Base-by-base conservation (phyloP, 2,888 invertebrate genomes). In the Eilema griseolum region DNA sequence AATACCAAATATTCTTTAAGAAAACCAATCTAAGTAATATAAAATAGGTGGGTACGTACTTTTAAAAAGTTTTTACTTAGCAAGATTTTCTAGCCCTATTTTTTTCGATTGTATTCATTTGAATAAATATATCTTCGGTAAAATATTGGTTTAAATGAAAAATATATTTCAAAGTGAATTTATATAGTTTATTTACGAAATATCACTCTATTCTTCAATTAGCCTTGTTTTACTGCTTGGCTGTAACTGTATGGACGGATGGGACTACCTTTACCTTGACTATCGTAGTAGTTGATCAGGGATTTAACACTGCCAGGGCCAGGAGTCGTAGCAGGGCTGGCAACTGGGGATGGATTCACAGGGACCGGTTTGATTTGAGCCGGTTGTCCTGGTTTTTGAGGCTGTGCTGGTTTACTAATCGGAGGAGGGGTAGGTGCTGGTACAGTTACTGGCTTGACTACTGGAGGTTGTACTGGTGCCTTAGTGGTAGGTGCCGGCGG, bases 151-250 rank as follows among this genome's bases (percentile, higher is more conserved):
- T 20, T 20, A 20, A 62, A 41, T 37, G 0, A 41, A 62, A 62
- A 62, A 20, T 41, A 41, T 41, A 62, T 20, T 20, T 26, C 10
- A 62, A 26, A 26, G 8, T 10, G 20, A 20, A 26, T 52, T n/a
- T 52, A 41, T 41, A 24, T 23, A 31, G 31, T 65, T 57, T 65
- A 65, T 24, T 65, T 8, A 37, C n/a, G 28, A 64, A 24, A 66
- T 24, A 31, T 33, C 33, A 33, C 33, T 24, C 31, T 37, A 16
- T 24, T 33, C 24, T 37, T 67, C 64, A n/a, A 61, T 89, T 83
- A 91, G 65, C 94, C 95, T 79, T 95, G 93, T 80, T 94, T 95
- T n/a, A 95, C 95, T 33, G 95, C 93, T 77, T 92, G 90, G 69
- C 94, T 93, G 83, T 95, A 95, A 66, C 89, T 90, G 83, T 94